Base-by-base conservation (phyloP, 2,888 invertebrate genomes). In the Yponomeuta cagnagella region DNA sequence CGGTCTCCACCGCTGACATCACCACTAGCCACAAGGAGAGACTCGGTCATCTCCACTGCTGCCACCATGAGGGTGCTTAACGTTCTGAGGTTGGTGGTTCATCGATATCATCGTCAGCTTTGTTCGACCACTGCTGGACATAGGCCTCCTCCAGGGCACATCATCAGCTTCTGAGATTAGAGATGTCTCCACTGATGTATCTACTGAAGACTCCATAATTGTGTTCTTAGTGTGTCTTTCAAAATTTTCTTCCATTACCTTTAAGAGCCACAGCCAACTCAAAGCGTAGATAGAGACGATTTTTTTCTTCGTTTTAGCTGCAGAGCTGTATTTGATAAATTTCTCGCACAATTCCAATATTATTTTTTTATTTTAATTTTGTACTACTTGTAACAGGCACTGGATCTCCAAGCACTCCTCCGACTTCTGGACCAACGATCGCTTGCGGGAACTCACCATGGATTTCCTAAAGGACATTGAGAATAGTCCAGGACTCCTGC, bases 351-450 rank as follows among this genome's bases (percentile, higher is more conserved):
- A 43, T 43, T 8, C 43, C 23, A 23, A 23, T 23, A 33, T 33
- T 5, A 33, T 33, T 33, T 63, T 63, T 63, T 23, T 23, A 23
- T 23, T 23, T 23, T 23, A 23, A 1, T 23, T 23, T 23, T 23
- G 23, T 23, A n/a, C 15, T 30, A n/a, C 15, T 8, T 63, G 8
- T 69, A 70, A 43, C 75, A 94, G 97, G 73, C 98, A 98, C 83
- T 98, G 98, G 98, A 96, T 97, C 52, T 96, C 96, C 1, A 98
- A 98, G 85, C 97, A 98, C 83, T 95, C 96, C 0, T 96, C 97
- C 86, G 97, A 97, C 84, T 97, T 97, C 86, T 97, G 97, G 90
- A 93, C 94, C 15, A 95, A 97, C 80, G 93, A 93, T 65, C 93
- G 94, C 71, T 92, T 98, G 72, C 95, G 96, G 74, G 94, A 94